Base-by-base conservation (phyloP, 2,888 invertebrate genomes). In the Phlogophora meticulosa region DNA sequence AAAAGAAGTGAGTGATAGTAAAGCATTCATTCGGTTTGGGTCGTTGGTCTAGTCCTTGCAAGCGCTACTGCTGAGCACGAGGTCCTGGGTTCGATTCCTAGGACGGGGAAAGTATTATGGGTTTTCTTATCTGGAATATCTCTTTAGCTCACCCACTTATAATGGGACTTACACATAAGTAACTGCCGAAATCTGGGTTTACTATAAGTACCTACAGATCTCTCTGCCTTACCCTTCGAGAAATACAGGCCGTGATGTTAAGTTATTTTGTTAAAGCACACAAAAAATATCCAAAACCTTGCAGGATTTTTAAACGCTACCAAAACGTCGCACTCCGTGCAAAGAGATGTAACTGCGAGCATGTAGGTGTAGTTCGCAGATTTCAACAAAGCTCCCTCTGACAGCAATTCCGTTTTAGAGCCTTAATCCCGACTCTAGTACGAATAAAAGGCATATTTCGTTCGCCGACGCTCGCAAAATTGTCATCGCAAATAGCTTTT, bases 361-460 rank as follows among this genome's bases (percentile, higher is more conserved):
- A 81, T 84, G 85, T 90, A 90, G 88, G 90, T 91, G 92, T 91
- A 92, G 91, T 92, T 90, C 88, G 83, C 88, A 89, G 92, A 91
- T 92, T 93, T 87, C 90, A 86, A 91, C 92, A 94, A 92, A 94
- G 93, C 91, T 86, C 82, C 80, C 85, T 84, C 92, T 89, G 93
- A 94, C 94, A 94, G 91, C 94, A 93, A 94, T 95, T 93, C 94
- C 91, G 93, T 95, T 95, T 94, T 94, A 94, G 92, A 90, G 93
- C 93, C 91, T 93, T 95, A 95, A 95, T 95, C 93, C 95, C 92
- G 91, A 88, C 92, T 92, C 92, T 88, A 90, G 87, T 92, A 88
- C 93, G 94, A 93, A 95, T 95, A 95, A 95, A 95, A 95, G 95
- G 94, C 95, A 95, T 95, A 95, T 95, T 95, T 94, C 94, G 94